Evolutionary conservation across 1,140 invertebrate genomes (phyloP), one percentile per base, ranked within the genome.

Genomic region (Caenorhabditis latens): DNA sequence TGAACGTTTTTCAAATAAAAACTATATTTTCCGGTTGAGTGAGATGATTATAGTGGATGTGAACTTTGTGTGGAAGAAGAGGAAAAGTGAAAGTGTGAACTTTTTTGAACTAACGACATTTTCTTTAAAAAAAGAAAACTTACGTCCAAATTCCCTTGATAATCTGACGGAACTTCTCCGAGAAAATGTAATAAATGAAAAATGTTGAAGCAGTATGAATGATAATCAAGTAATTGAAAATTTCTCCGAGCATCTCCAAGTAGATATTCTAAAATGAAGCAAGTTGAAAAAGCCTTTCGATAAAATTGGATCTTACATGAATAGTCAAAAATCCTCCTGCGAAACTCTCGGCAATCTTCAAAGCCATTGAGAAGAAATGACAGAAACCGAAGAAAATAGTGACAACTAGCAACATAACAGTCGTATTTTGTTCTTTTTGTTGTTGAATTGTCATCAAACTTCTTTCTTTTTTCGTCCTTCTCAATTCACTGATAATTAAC

Each of bases 361-460:
- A 24, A 4, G 71, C 71, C 71, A 79, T 79, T 11, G 71, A 79
- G n/a, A 79, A 79, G 46, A 79, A 79, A 40, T 79, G 71, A 11
- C 71, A 79, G 21, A 79, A 79, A 13, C 71, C 71, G n/a, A 79
- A 79, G 71, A 79, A 79, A 79, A 79, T 79, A 4, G 71, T 79
- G 71, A 79, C n/a, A 32, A 79, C 71, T n/a, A 79, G 14, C 4
- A 79, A n/a, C 71, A 79, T 79, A 4, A 79, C 71, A n/a, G 71
- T 79, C 2, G 71, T 79, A 50, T 79, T 79, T 50, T 79, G 71
- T 46, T 79, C 71, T 50, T 79, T 79, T 50, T 79, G 71, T 50
- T 79, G 71, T 79, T 79, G 71, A 50, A 79, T 79, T 79, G 71
- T 79, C 71, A 79, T 79, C 43, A 79, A n/a, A 79, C 71, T 79